A percentile compares a stretch with the other conserved stretches of the same genome.
These are phyloP conservation scores for Drosophila nebulosa DNA, from an alignment of 1,140 invertebrate species.

Conservation along the genomic window DNA sequence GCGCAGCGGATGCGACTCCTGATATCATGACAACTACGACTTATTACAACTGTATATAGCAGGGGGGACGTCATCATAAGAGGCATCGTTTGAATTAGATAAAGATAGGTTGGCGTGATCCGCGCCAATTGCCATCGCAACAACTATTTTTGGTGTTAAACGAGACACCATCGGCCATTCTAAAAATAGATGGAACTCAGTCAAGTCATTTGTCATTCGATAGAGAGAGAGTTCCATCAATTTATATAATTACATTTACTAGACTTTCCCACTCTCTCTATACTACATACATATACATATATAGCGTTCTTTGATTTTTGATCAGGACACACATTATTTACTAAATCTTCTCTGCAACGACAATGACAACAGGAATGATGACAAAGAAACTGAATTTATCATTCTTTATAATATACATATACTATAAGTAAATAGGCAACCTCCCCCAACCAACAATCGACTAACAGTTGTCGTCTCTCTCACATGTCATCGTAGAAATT, in stretches of 20 bases:
- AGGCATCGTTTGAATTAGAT: not conserved
- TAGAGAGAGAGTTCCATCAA: slow-evolving; percentile 27
- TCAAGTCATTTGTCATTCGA: slow-evolving; percentile 31
- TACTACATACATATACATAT: no score
- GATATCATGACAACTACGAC: not conserved
- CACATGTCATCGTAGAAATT: slow-evolving; percentile 24
- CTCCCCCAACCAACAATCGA: not conserved
- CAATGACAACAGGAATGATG: slow-evolving; percentile 30
- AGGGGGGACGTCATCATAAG: not conserved
- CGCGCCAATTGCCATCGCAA: slow-evolving; percentile 18
- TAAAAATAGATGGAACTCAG: not conserved
- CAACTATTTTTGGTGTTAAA: slow-evolving; percentile 47
- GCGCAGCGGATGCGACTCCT: not conserved
- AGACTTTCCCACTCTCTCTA: no score
- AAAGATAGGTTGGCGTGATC: not conserved
- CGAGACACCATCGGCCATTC: slow-evolving; percentile 13
- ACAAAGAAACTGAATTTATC: slow-evolving; percentile 36
- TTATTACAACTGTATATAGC: not conserved
- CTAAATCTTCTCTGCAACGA: slow-evolving; percentile 24
- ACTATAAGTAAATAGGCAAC: not conserved
- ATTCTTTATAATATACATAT: not conserved
- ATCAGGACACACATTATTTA: slow-evolving; percentile 7
- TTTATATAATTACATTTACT: slow-evolving; percentile 8
- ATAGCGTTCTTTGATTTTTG: no score
- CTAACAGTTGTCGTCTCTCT: no score